These are phyloP conservation scores for Sitodiplosis mosellana DNA, from an alignment of 1,140 invertebrate species.

Conservation along the genomic window DNA sequence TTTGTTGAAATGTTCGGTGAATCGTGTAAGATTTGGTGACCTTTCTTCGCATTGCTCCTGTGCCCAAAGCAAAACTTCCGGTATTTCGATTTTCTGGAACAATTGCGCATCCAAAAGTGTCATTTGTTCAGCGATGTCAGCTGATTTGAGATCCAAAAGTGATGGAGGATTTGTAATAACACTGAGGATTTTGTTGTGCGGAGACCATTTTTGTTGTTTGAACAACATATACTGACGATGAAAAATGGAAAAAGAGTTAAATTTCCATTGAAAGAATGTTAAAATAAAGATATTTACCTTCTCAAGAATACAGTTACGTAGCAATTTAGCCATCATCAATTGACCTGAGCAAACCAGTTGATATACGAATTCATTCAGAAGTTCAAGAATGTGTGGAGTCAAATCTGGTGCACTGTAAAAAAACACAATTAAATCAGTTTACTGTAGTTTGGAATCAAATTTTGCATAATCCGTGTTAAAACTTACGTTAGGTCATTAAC, in stretches of 20 bases:
- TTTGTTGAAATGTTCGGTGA: slow-evolving; percentile 99
- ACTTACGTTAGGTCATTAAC: slow-evolving; percentile 87
- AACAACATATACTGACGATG: slow-evolving; percentile 12
- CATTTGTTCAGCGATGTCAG: slow-evolving; percentile 84
- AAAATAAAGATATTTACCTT: slow-evolving; percentile 28
- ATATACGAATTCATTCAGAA: slow-evolving; percentile 80
- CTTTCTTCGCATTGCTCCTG: slow-evolving; percentile 92
- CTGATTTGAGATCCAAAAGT: slow-evolving; percentile 82
- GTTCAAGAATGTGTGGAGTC: slow-evolving; percentile 49
- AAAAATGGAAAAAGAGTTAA: neutral
- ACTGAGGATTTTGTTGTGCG: neutral
- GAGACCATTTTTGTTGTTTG: slow-evolving; percentile 14
- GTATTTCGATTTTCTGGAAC: slow-evolving; percentile 92
- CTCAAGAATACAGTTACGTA: slow-evolving; percentile 78
- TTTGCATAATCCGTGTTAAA: neutral
- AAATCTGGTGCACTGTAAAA: slow-evolving; percentile 58
- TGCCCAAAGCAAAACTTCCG: slow-evolving; percentile 92
- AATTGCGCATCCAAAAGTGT: slow-evolving; percentile 88
- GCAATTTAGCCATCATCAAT: slow-evolving; percentile 68
- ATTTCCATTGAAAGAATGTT: neutral
- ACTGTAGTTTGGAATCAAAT: slow-evolving; percentile 1
- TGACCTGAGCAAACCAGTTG: slow-evolving; percentile 72
- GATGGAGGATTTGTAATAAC: slow-evolving; percentile 22
- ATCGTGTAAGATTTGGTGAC: slow-evolving; percentile 88
- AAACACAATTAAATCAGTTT: neutral